These are phyloP conservation scores for Thamnophis elegans DNA, from an alignment of 2,797 vertebrate species.

Conservation along the genomic window DNA sequence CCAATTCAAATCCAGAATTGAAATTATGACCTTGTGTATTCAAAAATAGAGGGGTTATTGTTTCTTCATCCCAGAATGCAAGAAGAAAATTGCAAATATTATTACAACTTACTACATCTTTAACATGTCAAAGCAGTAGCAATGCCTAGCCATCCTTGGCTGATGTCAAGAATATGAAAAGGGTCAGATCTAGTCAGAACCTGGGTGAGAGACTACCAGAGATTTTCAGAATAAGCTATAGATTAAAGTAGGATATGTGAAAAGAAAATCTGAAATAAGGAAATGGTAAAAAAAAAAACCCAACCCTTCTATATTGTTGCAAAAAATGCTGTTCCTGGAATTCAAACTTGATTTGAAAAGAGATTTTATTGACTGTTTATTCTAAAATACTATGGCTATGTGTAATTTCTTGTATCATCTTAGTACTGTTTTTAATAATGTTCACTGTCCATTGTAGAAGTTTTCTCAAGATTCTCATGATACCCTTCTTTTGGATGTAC, in stretches of 20 bases:
- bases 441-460: background rate
- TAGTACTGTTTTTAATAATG: background rate
- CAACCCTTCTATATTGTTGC: background rate
- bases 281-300: background rate
- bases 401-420: background rate
- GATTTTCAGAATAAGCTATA: background rate
- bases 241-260: background rate
- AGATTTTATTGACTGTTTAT: background rate
- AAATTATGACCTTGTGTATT: too few species aligned
- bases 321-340: background rate
- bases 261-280: background rate
- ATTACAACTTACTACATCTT: background rate
- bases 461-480: background rate
- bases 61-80: background rate
- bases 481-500: background rate
- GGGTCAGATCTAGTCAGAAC: background rate
- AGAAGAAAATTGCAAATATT: background rate
- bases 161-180: background rate
- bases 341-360: background rate
- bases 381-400: background rate
- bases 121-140: background rate
- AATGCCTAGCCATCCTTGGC: background rate
- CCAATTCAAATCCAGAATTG: background rate
- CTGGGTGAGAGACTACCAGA: background rate
- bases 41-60: background rate